Evolutionary conservation across 2,797 vertebrate species (phyloP).

Genomic region (Crocidura indochinensis): DNA sequence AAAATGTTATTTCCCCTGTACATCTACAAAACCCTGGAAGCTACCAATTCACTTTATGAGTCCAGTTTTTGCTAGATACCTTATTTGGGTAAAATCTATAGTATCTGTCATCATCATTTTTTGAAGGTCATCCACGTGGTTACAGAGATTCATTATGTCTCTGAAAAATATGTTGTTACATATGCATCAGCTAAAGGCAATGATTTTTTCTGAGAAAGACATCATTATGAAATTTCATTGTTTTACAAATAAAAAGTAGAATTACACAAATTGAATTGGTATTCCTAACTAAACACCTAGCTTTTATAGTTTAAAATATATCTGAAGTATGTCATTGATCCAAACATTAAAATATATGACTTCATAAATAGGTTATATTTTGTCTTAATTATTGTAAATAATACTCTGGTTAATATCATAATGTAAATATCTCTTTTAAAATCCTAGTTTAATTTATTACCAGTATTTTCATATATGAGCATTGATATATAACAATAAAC

Average conservation of each 20-base stretch:
- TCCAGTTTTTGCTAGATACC: neutral
- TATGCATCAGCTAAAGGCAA: neutral
- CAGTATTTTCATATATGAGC: neutral
- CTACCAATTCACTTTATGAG: neutral
- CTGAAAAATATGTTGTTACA: neutral
- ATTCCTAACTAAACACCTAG: neutral
- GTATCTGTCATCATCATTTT: neutral
- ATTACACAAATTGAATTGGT: neutral
- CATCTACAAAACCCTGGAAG: neutral
- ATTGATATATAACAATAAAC: no score
- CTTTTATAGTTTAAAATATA: neutral
- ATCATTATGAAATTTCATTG: neutral
- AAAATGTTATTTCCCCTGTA: neutral
- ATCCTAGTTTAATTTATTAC: neutral
- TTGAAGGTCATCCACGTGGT: neutral
- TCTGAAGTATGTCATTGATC: neutral
- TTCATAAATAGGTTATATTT: neutral
- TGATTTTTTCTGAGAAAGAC: neutral
- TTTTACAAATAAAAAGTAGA: neutral
- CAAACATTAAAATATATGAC: neutral
- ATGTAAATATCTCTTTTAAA: neutral
- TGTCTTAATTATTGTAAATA: neutral
- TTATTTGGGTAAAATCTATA: neutral
- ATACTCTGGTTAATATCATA: neutral
- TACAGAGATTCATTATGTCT: neutral